Evolutionary conservation across 92 coral and sea anemone genomes (phyloP), one percentile per base, ranked within the genome.

Genomic region (Phenganax stokvisi): DNA sequence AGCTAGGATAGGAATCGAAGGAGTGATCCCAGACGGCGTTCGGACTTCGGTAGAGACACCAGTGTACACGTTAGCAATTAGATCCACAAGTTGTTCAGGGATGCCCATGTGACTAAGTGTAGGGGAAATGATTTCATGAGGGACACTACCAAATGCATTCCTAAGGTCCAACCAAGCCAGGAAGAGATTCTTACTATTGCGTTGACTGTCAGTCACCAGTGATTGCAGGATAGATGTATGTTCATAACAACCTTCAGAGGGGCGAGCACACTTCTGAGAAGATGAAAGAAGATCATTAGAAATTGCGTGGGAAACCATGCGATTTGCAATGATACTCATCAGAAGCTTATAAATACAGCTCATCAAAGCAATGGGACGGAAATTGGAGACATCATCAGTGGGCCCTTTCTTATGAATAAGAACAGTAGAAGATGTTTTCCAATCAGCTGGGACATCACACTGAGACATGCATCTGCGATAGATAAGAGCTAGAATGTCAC

Each of bases 301-400:
- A 63, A 81, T 70, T 47, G 78, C 53, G 25, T 8, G 57, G 16
- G 60, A n/a, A 8, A 62, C 61, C 55, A 81, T 29, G 25, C 85
- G 85, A 20, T 81, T 81, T 3, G 68, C 85, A 12, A 81, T 30
- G 66, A 81, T 60, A 47, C 77, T 68, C 78, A 69, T 81, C 9
- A 81, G 25, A 29, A 81, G 51, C 47, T 81, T 81, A 69, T 81
- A 69, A 0, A 81, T 81, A 67, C 85, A 81, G 12, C 67, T 54
- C 85, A 81, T 81, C 66, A 81, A 54, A 12, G 85, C 85, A 28
- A 81, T 81, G 6, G 85, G 85, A 16, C 85, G 85, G 16, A 81
- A 81, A 57, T 81, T 81, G 5, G 77, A 81, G 12, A 81, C 51
- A 6, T 81, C 85, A 25, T 28, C 68, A 6, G 54, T 47, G 67